Base-by-base conservation (phyloP, 1,140 invertebrate genomes). In the Cotesia typhae region DNA sequence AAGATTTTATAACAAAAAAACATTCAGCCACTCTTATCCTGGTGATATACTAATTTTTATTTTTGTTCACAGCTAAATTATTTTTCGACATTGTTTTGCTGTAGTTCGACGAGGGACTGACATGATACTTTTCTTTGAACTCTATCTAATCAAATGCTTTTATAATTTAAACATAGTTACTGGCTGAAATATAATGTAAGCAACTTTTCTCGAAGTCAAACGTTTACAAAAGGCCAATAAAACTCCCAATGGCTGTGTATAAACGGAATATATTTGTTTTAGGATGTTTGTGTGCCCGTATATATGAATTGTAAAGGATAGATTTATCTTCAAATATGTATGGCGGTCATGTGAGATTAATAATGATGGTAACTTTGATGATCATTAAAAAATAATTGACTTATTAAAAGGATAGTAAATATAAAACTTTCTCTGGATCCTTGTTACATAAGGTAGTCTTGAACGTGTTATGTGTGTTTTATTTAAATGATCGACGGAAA, bases 81-180 rank as follows among this genome's bases (percentile, higher is more conserved):
- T 28, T 35, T 47, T 20, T 14, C 10, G 20, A 36, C 9, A 51
- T 57, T 53, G 37, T 55, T 63, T 61, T 57, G 55, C 64, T 55
- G 51, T 55, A 10, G 7, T 41, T 41, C 72, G 70, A 75, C 66
- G 59, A 75, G 70, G 69, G 67, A 75, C 71, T 7, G 6, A 6
- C 38, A 6, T 47, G 5, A 47, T 47, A 47, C 4, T 47, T 47
- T 47, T 47, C 4, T 47, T 47, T 10, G 4, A 53, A 67, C 17
- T 63, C 7, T 63, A 51, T 53, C 28, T 28, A 28, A 28, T 28
- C 41, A 6, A 12, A 47, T 67, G 1, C 14, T 14, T 14, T 57
- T 57, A 47, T 67, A 52, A n/a, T 59, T 47, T 47, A 47, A 47
- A 47, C 41, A 9, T 0, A 47, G 41, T 41, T 7, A 41, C 38